Evolutionary conservation across 2,888 invertebrate species (phyloP).

Genomic region (Eristalis tenax): DNA sequence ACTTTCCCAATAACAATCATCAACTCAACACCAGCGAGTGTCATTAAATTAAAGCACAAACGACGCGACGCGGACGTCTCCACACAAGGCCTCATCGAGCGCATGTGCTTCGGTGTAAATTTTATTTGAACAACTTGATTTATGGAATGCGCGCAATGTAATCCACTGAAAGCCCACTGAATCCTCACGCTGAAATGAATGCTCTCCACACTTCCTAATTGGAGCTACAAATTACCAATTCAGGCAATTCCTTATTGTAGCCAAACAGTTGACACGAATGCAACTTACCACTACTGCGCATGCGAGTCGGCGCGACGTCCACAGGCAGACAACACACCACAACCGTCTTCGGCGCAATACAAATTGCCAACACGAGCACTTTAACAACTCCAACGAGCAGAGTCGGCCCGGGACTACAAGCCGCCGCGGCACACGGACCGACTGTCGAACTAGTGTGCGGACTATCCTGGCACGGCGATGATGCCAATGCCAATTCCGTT

Average conservation of each 20-base stretch:
- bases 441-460: background rate
- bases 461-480: constrained; percentile 32
- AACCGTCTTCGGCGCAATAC: constrained; percentile 48
- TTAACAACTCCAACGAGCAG: constrained; percentile 40
- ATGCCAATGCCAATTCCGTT: constrained; percentile 62
- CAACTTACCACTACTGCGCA: constrained; percentile 48
- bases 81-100: background rate
- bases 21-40: background rate
- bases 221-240: constrained; percentile 68
- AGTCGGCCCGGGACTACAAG: background rate
- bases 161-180: constrained; percentile 38
- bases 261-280: constrained; percentile 62
- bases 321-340: background rate
- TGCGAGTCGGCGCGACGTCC: background rate
- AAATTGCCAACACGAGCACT: constrained; percentile 62
- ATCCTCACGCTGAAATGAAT: constrained; percentile 35
- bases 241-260: constrained; percentile 67
- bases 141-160: constrained; percentile 36
- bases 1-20: background rate
- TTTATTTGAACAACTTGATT: constrained; percentile 51
- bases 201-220: constrained; percentile 64
- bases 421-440: background rate
- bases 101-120: constrained; percentile 25
- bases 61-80: background rate
- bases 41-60: constrained; percentile 35